phyloP scores from a whole-genome alignment of 1,140 invertebrate species.

The Bombus vancouverensis region DNA sequence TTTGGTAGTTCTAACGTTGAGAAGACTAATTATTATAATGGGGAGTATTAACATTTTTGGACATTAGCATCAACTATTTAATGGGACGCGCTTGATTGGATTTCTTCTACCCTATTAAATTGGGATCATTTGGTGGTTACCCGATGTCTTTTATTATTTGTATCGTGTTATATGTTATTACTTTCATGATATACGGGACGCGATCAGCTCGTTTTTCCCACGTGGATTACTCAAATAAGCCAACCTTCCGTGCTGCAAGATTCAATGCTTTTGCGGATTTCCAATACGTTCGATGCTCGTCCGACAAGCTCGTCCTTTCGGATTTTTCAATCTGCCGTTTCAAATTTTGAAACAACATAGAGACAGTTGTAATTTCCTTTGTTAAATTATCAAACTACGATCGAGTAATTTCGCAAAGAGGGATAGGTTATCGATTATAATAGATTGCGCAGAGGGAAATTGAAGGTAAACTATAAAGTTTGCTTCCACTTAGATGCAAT shows the following conservation, averaged over 20 bases:
- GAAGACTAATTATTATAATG: background rate
- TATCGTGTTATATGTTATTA: constrained; percentile 24
- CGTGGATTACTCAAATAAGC: constrained; percentile 39
- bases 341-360: background rate
- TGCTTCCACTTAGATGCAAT: background rate
- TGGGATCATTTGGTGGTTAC: background rate
- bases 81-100: no score
- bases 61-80: background rate
- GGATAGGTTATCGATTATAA: background rate
- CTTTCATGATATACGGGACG: constrained; percentile 18
- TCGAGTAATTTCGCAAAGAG: background rate
- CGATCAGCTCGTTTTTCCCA: constrained; percentile 30
- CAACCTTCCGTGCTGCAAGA: background rate
- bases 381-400: background rate
- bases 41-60: background rate
- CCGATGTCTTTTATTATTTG: constrained; percentile 31
- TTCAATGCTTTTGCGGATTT: constrained; percentile 7
- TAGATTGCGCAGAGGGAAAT: background rate
- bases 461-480: background rate
- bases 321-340: background rate
- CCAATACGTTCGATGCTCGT: background rate
- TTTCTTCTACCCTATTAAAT: constrained; percentile 5
- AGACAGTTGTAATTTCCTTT: background rate
- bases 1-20: no score
- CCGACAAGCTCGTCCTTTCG: background rate